phyloP scores from a whole-genome alignment of 2,888 invertebrate species.

The Lamellibrachia satsuma region DNA sequence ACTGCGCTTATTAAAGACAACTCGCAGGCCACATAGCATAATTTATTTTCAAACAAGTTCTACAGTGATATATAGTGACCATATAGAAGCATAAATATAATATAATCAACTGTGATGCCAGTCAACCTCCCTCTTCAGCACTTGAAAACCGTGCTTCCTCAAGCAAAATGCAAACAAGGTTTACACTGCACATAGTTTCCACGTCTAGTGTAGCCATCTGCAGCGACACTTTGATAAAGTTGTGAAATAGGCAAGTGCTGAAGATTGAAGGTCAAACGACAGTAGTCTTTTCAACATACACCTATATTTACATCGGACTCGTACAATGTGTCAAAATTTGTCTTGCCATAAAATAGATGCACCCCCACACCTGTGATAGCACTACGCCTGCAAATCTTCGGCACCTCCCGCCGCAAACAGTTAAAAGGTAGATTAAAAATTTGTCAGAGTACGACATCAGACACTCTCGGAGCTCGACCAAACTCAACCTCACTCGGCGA shows the following conservation, averaged over 20 bases:
- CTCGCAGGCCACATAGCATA: background rate
- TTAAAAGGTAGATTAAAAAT: slow-evolving; percentile 3
- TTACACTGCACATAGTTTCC: background rate
- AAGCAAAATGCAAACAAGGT: background rate
- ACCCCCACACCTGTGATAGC: background rate
- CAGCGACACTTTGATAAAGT: background rate
- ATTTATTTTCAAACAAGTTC: background rate
- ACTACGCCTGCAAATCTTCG: background rate
- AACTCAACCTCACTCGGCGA: background rate
- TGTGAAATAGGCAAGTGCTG: background rate
- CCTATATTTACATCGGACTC: background rate
- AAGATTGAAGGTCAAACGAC: background rate
- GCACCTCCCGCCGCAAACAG: background rate
- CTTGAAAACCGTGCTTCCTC: background rate
- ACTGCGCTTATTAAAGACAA: background rate
- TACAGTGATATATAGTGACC: background rate
- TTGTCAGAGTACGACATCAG: background rate
- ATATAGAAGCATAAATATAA: slow-evolving; percentile 6
- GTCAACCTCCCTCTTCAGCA: slow-evolving; percentile 13
- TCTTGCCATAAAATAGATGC: background rate
- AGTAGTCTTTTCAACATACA: background rate
- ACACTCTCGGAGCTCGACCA: background rate
- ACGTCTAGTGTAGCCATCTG: background rate
- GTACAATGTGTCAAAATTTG: background rate
- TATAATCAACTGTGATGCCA: background rate